Percentiles rank a stretch among this genome's conserved stretches.
phyloP scores from a whole-genome alignment of 2,797 vertebrate species.

The Siniperca undulata region DNA sequence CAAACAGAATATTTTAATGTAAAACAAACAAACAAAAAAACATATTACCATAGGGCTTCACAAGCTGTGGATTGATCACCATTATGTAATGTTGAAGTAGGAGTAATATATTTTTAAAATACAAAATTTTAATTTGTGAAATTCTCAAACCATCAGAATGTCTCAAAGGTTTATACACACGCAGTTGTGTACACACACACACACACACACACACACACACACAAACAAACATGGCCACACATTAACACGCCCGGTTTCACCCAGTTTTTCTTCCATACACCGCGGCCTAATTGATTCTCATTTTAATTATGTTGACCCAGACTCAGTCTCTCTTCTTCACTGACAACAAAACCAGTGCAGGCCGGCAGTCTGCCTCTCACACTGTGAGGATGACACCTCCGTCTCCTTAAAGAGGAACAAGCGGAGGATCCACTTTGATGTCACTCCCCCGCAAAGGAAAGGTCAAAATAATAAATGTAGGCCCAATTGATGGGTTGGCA shows the following conservation, averaged over 20 bases:
- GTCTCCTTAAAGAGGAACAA: slow-evolving; percentile 74
- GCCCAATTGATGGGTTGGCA: slow-evolving; percentile 84
- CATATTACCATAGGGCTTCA: background rate
- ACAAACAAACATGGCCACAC: slow-evolving; percentile 25
- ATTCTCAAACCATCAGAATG: background rate
- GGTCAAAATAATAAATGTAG: slow-evolving; percentile 92
- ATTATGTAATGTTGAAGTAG: background rate
- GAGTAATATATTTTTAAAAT: background rate
- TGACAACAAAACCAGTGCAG: slow-evolving; percentile 76
- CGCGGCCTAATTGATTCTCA: slow-evolving; percentile 82
- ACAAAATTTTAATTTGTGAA: background rate
- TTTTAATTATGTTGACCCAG: slow-evolving; percentile 81
- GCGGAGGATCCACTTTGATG: slow-evolving; percentile 83
- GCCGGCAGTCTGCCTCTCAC: slow-evolving; percentile 79
- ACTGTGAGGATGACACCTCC: slow-evolving; percentile 80
- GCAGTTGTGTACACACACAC: slow-evolving; percentile 7
- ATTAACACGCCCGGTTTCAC: slow-evolving; percentile 30
- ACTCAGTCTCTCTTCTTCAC: slow-evolving; percentile 73
- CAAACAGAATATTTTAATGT: background rate
- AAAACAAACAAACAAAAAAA: background rate
- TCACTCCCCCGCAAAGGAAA: slow-evolving; percentile 84
- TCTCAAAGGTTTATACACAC: background rate
- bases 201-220: background rate
- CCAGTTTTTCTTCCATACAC: slow-evolving; percentile 50
- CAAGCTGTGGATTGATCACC: background rate